These are phyloP conservation scores for Betta splendens DNA, from an alignment of 2,797 vertebrate genomes.

Conservation along the genomic window DNA sequence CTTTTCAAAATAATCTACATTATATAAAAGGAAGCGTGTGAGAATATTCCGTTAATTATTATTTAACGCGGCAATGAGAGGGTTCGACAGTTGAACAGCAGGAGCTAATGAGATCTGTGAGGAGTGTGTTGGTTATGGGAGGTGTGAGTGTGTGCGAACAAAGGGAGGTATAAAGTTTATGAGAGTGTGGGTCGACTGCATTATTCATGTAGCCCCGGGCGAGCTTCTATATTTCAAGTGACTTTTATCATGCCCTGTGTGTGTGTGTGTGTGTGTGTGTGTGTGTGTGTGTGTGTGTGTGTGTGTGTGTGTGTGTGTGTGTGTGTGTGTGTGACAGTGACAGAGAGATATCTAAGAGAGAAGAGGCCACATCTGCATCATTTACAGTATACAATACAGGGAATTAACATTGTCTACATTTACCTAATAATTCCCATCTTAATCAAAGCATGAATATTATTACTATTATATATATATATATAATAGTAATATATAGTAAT, in stretches of 20 bases:
- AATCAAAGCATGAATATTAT: not conserved
- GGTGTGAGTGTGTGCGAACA: slow-evolving; percentile 39
- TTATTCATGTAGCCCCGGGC: slow-evolving; percentile 77
- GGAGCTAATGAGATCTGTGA: slow-evolving; percentile 60
- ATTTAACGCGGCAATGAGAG: slow-evolving; percentile 43
- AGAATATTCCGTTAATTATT: slow-evolving; percentile 26
- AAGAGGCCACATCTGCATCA: slow-evolving; percentile 26
- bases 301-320: slow-evolving; percentile 20
- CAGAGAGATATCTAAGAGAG: slow-evolving; percentile 9
- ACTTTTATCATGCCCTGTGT: slow-evolving; percentile 55
- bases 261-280: slow-evolving; percentile 19
- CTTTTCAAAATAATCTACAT: slow-evolving; percentile 42
- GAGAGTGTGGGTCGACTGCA: slow-evolving; percentile 60
- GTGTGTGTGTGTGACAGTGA: slow-evolving; percentile 3
- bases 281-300: slow-evolving; percentile 26
- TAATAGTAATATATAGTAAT: too few relatives aligned
- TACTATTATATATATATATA: too few relatives aligned
- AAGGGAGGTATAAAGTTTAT: slow-evolving; percentile 65
- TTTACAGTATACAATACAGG: slow-evolving; percentile 29
- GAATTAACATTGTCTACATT: slow-evolving; percentile 34
- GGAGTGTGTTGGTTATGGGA: slow-evolving; percentile 35
- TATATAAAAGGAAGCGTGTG: slow-evolving; percentile 15
- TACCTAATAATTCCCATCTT: slow-evolving; percentile 16
- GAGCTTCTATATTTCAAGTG: slow-evolving; percentile 64
- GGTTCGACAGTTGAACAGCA: slow-evolving; percentile 42